phyloP scores from a whole-genome alignment of 1,140 invertebrate species.

The Carcinoscorpius rotundicauda region DNA sequence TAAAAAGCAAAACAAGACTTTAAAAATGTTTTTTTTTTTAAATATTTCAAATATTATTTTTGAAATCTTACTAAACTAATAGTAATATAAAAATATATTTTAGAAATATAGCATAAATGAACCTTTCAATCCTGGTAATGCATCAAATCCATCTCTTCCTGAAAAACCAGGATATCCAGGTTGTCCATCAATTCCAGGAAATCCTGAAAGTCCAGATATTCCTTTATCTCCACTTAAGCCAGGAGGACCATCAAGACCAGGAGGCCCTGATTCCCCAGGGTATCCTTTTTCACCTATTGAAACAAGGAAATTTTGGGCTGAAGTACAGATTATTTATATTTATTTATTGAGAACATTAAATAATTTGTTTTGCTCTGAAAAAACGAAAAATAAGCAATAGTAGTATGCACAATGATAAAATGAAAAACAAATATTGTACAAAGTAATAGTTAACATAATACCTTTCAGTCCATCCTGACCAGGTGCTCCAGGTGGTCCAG shows the following conservation, averaged over 20 bases:
- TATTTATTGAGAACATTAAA: no score
- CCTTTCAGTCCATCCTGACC: constrained; percentile 46
- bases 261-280: constrained; percentile 8
- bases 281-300: constrained; percentile 12
- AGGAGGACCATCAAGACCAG: constrained; percentile 9
- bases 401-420: no score
- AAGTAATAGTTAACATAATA: constrained; percentile 23
- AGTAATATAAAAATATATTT: constrained; percentile 18
- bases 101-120: background rate
- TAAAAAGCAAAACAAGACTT: background rate
- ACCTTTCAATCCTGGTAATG: constrained; percentile 7
- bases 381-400: no score
- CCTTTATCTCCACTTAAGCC: constrained; percentile 14
- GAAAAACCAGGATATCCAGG: constrained; percentile 36
- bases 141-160: constrained; percentile 34
- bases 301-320: no score
- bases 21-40: background rate
- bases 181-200: constrained; percentile 21
- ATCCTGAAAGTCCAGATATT: constrained; percentile 23
- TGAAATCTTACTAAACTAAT: constrained; percentile 7
- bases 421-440: no score
- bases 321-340: no score
- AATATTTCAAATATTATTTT: constrained; percentile 2
- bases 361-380: no score
- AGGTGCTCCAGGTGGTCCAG: constrained; percentile 41